A percentile compares a stretch with the other conserved stretches of the same genome.
Evolutionary conservation across 30 jellyfish, hydroid and myxozoan genomes (phyloP).

Genomic region (Clytia hemisphaerica): DNA sequence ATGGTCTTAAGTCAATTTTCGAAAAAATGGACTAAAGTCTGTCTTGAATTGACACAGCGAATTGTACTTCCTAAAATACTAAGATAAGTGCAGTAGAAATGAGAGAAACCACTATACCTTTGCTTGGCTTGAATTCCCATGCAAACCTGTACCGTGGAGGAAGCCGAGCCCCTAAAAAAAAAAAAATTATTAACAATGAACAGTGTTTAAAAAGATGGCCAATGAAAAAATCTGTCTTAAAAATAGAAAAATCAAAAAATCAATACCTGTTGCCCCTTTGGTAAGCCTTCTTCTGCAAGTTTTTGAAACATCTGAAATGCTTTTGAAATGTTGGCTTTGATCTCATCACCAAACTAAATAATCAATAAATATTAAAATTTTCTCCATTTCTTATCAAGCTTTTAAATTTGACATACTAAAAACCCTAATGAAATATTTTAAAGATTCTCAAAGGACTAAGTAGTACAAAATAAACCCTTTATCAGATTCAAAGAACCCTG

Average conservation of each 20-base stretch:
- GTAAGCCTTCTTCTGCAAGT: slow-evolving; percentile 63
- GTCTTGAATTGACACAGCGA: no score
- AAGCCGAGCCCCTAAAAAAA: slow-evolving; percentile 76
- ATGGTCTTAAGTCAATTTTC: no score
- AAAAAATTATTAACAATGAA: no score
- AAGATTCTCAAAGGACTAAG: no score
- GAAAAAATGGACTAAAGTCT: no score
- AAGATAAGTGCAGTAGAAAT: background rate
- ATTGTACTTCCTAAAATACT: background rate
- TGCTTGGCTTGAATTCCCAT: slow-evolving; percentile 91
- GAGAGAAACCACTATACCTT: slow-evolving; percentile 40
- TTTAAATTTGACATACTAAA: background rate
- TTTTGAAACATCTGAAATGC: slow-evolving; percentile 55
- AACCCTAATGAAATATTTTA: background rate
- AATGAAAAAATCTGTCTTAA: background rate
- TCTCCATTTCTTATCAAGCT: background rate
- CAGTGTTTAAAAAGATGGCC: background rate
- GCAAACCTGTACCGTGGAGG: slow-evolving; percentile 84
- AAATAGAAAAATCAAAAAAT: background rate
- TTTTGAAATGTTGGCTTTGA: slow-evolving; percentile 59
- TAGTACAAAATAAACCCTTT: background rate
- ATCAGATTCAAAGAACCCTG: no score
- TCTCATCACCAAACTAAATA: slow-evolving; percentile 59
- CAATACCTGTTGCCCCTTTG: slow-evolving; percentile 91
- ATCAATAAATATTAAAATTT: background rate